Conservation (phyloP, 2,888 invertebrate species). For the Tupiocoris notatus region DNA sequence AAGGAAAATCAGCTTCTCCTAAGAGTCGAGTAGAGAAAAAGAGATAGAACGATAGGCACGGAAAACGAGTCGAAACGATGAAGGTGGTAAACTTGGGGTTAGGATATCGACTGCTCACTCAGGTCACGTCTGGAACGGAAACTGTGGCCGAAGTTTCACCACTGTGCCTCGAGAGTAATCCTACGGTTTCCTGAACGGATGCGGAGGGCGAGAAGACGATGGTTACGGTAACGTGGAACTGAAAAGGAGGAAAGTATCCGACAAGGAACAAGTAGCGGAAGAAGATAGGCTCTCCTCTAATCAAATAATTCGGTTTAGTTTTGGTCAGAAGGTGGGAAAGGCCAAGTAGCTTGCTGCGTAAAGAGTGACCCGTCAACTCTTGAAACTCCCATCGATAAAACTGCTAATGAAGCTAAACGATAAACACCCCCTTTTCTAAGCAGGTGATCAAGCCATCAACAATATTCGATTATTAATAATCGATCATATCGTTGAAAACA, state of each 20-base stretch:
- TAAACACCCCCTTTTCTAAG: no score
- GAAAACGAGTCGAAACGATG: background rate
- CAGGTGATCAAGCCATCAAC: no score
- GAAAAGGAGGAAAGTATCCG: background rate
- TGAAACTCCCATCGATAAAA: background rate
- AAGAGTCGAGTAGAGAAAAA: no score
- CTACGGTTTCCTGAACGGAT: background rate
- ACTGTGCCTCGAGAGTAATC: background rate
- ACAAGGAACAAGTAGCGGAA: background rate
- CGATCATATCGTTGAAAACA: no score
- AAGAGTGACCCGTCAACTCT: background rate
- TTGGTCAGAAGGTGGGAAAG: background rate
- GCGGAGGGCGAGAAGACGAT: background rate
- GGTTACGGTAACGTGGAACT: background rate
- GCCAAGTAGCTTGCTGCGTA: background rate
- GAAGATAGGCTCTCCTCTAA: background rate
- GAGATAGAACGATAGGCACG: background rate
- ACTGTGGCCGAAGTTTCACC: conserved; percentile 6
- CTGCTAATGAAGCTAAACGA: background rate
- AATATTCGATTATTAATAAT: no score
- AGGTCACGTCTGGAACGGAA: conserved; percentile 3
- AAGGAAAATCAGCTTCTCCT: background rate
- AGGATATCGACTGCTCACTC: conserved; percentile 14
- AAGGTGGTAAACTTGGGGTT: background rate
- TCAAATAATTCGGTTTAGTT: background rate